These are phyloP conservation scores for Orchesellides sinensis DNA, from an alignment of 2,888 invertebrate species.

Conservation along the genomic window DNA sequence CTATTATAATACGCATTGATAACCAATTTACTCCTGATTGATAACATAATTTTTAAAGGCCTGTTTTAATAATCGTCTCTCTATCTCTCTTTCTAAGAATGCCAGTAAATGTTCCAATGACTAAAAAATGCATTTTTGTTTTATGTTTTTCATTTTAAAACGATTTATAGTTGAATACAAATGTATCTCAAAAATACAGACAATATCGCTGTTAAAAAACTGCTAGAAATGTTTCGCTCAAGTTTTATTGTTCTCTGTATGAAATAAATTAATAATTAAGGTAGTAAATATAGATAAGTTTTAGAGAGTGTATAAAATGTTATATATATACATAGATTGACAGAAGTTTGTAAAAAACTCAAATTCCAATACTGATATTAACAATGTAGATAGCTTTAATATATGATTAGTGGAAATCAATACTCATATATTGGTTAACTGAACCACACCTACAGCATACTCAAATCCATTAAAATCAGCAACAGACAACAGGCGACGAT, in stretches of 20 bases:
- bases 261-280: not conserved
- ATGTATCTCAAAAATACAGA: slow-evolving; percentile 8
- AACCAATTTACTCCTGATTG: no score
- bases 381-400: not conserved
- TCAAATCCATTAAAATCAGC: slow-evolving; percentile 35
- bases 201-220: not conserved
- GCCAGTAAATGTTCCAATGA: slow-evolving; percentile 25
- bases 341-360: slow-evolving; percentile 11
- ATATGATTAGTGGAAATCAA: not conserved
- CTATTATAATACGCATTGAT: not conserved
- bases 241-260: slow-evolving; percentile 37
- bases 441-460: slow-evolving; percentile 54
- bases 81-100: slow-evolving; percentile 8
- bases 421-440: not conserved
- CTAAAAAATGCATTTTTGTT: slow-evolving; percentile 44
- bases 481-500: not conserved
- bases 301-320: not conserved
- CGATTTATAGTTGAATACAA: slow-evolving; percentile 1
- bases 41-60: no score
- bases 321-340: not conserved
- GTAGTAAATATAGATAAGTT: slow-evolving; percentile 4
- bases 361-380: not conserved
- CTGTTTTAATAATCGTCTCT: no score
- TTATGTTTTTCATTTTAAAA: not conserved
- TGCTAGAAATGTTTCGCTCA: slow-evolving; percentile 30